Evolutionary conservation across 1,140 invertebrate species (phyloP).

Genomic region (silkworm (Bombyx mori)): ASM3026992v2 NC_085110.1:11126501-11127000

Average conservation of each 20-base stretch:
- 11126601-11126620: background rate
- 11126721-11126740: too few relatives aligned
- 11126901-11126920: conserved; percentile 33
- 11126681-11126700: too few relatives aligned
- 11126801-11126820: too few relatives aligned
- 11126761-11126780: too few relatives aligned
- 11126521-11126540: conserved; percentile 58
- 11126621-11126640: conserved; percentile 1
- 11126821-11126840: too few relatives aligned
- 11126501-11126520: conserved; percentile 56
- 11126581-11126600: conserved; percentile 24
- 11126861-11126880: too few relatives aligned
- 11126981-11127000: conserved; percentile 46
- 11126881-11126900: conserved; percentile 33
- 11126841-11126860: too few relatives aligned
- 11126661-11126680: too few relatives aligned
- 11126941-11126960: conserved; percentile 44
- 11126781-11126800: too few relatives aligned
- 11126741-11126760: too few relatives aligned
- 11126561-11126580: conserved; percentile 56
- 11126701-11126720: too few relatives aligned
- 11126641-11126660: background rate
- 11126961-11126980: conserved; percentile 64
- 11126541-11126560: conserved; percentile 60
- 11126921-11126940: conserved; percentile 61